Conservation (phyloP, 2,888 invertebrate genomes). For the Frankliniella fusca region DNA sequence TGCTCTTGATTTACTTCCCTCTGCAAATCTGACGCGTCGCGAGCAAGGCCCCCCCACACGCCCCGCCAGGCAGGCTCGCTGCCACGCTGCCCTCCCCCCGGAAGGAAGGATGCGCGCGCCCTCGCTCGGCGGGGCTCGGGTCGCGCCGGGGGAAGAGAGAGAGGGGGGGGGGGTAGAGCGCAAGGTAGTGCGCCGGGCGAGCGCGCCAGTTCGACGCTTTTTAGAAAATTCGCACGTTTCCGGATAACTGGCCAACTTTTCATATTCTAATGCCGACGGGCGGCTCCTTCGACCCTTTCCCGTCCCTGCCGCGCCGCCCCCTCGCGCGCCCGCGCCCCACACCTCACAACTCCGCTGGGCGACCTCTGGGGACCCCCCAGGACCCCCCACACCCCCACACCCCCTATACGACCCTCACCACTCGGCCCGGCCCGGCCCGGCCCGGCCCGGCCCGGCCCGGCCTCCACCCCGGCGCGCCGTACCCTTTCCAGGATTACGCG, state of each 20-base stretch:
- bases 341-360: too few species aligned
- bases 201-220: neutral
- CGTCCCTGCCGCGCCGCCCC: neutral
- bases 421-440: too few species aligned
- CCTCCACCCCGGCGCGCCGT: too few species aligned
- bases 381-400: too few species aligned
- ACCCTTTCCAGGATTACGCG: too few species aligned
- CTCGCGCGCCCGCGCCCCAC: neutral
- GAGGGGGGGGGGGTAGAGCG: neutral
- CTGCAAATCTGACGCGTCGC: neutral
- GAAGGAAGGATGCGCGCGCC: neutral
- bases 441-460: too few species aligned
- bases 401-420: too few species aligned
- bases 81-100: neutral
- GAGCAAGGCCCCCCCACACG: neutral
- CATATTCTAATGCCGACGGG: neutral
- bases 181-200: neutral
- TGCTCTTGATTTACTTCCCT: neutral
- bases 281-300: neutral
- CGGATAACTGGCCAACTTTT: conserved; percentile 22
- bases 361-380: too few species aligned
- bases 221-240: conserved; percentile 3
- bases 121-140: too few species aligned
- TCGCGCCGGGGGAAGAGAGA: too few species aligned
- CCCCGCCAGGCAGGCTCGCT: neutral